phyloP scores from a whole-genome alignment of 1,140 invertebrate species.

The Prorops nasuta region DNA sequence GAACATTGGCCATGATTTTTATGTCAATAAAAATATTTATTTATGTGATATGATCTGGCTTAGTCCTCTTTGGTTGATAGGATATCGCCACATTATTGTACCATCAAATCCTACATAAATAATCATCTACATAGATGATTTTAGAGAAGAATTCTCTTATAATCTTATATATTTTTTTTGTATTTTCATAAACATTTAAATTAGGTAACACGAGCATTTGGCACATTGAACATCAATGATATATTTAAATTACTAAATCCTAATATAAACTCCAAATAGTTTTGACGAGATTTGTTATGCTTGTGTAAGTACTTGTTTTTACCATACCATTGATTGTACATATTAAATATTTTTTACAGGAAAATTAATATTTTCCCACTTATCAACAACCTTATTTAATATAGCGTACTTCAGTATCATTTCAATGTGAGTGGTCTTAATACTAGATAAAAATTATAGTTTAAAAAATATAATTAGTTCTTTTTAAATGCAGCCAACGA shows the following conservation, averaged over 20 bases:
- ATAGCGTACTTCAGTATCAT: no score
- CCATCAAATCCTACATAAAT: no score
- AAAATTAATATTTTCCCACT: no score
- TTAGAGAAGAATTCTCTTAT: no score
- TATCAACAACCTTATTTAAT: no score
- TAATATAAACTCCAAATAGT: conserved; percentile 29
- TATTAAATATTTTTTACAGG: conserved; percentile 1
- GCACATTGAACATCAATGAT: conserved; percentile 52
- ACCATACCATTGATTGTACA: neutral
- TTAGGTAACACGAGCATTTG: conserved; percentile 52
- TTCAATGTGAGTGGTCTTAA: no score
- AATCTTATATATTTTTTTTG: conserved; percentile 1
- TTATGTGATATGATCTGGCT: conserved; percentile 11
- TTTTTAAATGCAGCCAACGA: no score
- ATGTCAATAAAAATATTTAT: conserved; percentile 28
- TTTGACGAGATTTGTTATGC: conserved; percentile 34
- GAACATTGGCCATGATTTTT: conserved; percentile 12
- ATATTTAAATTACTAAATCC: conserved; percentile 27
- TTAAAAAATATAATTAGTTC: no score
- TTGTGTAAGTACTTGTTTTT: conserved; percentile 26
- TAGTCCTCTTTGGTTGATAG: conserved; percentile 22
- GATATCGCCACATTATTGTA: conserved; percentile 24
- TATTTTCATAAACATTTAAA: conserved; percentile 50
- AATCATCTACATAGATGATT: no score
- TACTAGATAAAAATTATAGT: no score